Conservation (phyloP, 1,140 invertebrate species). For the Eupeodes corollae region DNA sequence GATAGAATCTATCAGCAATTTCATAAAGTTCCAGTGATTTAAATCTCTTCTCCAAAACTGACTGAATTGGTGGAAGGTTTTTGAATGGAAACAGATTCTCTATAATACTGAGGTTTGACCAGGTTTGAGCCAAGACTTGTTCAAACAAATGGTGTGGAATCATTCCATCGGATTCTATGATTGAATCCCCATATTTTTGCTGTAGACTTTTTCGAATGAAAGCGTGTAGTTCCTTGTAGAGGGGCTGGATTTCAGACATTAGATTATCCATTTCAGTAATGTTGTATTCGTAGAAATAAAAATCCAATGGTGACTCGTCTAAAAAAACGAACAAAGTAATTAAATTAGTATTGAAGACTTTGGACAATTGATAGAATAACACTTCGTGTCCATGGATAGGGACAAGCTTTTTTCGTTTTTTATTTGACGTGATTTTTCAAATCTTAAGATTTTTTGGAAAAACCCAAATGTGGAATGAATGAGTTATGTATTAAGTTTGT, state of each 20-base stretch:
- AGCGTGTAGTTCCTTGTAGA: constrained; percentile 78
- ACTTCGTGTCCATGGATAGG: too few relatives aligned
- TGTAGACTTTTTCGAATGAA: constrained; percentile 67
- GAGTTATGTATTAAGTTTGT: too few relatives aligned
- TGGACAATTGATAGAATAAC: too few relatives aligned
- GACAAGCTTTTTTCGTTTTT: too few relatives aligned
- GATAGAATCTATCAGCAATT: constrained; percentile 25
- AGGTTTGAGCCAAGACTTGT: constrained; percentile 28
- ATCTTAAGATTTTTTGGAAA: too few relatives aligned
- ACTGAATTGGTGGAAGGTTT: constrained; percentile 24
- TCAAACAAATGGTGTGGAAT: constrained; percentile 81
- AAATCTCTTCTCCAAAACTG: constrained; percentile 15
- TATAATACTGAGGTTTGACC: constrained; percentile 27
- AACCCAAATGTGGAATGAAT: too few relatives aligned
- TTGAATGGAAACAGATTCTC: constrained; percentile 21
- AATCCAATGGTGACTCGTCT: too few relatives aligned
- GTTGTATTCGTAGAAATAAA: too few relatives aligned
- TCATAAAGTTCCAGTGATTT: constrained; percentile 21
- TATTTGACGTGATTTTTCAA: too few relatives aligned
- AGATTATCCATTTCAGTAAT: constrained; percentile 31
- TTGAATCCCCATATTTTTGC: constrained; percentile 56
- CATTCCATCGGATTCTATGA: constrained; percentile 56
- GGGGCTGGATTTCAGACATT: constrained; percentile 56
- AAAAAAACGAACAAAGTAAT: too few relatives aligned
- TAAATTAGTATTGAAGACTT: too few relatives aligned